Evolutionary conservation across 2,797 vertebrate genomes (phyloP).

Genomic region (Margarornis squamiger): DNA sequence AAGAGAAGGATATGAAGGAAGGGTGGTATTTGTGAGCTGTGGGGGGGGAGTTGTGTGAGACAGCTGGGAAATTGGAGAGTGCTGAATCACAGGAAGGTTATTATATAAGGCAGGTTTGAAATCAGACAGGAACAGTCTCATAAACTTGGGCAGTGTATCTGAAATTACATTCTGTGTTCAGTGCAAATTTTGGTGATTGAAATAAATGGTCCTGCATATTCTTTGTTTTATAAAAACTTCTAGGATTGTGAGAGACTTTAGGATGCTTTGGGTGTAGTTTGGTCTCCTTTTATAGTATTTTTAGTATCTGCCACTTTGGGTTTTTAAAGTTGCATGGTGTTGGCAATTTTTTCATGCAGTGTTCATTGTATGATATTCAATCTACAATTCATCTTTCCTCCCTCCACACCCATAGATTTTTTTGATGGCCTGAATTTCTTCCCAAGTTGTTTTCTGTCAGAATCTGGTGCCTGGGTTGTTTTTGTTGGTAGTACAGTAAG

Average conservation of each 20-base stretch:
- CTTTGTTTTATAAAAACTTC: neutral
- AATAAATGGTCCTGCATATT: neutral
- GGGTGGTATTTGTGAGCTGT: neutral
- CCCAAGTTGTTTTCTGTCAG: neutral
- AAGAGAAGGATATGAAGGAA: constrained; percentile 5
- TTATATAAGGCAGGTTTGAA: constrained; percentile 32
- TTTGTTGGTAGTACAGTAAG: neutral
- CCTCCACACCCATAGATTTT: neutral
- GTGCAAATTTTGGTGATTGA: neutral
- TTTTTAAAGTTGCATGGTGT: neutral
- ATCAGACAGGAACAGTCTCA: neutral
- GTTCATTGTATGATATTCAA: neutral
- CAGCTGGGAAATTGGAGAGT: neutral
- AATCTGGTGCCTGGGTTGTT: neutral
- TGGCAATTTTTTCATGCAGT: neutral
- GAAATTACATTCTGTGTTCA: neutral
- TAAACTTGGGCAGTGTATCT: neutral
- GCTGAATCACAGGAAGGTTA: neutral
- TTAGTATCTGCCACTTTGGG: neutral
- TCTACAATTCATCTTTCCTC: neutral
- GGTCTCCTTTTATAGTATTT: neutral
- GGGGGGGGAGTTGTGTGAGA: neutral
- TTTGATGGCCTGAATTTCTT: neutral
- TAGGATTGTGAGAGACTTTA: neutral
- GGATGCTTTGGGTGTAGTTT: neutral